Base-by-base conservation (phyloP, 2,888 invertebrate genomes). In the Parnassius mnemosyne region DNA sequence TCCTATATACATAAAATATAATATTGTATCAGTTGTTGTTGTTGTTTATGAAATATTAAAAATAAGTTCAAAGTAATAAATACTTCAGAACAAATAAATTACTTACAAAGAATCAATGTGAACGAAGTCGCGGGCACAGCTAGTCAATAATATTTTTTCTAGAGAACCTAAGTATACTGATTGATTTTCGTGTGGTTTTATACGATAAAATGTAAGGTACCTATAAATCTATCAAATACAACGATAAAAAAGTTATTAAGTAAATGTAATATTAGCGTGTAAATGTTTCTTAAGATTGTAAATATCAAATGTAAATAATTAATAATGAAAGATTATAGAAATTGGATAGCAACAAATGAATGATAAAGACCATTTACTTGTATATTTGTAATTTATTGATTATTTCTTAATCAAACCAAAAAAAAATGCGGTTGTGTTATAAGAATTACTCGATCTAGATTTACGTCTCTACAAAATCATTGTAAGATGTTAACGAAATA, bases 371-470 rank as follows among this genome's bases (percentile, higher is more conserved):
- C n/a, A 47, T 57, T 25, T 57, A 49, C 12, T 49, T 13, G 41
- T 41, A 11, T 52, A 57, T 12, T 11, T 34, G 13, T 41, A n/a
- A 55, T 55, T 16, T 46, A 55, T 47, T n/a, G 34, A 57, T 10
- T 10, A 41, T 10, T 49, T 41, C 47, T 42, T 9, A 41, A n/a
- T 53, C 34, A 47, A 53, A 51, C 44, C 10, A 9, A 51, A 44
- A 53, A 16, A 20, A 34, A 10, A 57, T 57, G 53, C 13, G 59
- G 59, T 59, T 59, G 53, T 59, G 53, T 59, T 13, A 16, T 16
- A 46, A 46, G 46, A 46, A 53, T 41, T 53, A 59, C 3, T 59
- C 46, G 47, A 53, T 3, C 7, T 59, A 59, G 25, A 20, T 34
- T 12, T 11, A 43, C 16, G 16, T 3, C 34, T n/a, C 34, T 13